Evolutionary conservation across 1,140 invertebrate genomes (phyloP), one percentile per base, ranked within the genome.

Genomic region (Parapsyche elsis): DNA sequence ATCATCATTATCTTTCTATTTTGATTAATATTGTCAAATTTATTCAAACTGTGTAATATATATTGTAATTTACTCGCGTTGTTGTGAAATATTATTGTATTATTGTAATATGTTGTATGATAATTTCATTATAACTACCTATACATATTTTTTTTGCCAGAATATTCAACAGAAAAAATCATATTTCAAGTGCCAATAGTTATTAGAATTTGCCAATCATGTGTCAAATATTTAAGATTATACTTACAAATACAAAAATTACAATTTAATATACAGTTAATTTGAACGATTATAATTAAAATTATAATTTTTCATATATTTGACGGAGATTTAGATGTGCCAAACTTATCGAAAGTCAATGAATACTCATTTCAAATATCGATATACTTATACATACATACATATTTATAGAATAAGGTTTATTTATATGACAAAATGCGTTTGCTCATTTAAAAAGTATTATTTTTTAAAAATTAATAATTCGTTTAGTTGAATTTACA

Each of bases 281-380:
- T 38, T 7, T 38, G n/a, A n/a, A n/a, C n/a, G n/a, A 4, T 38
- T 38, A 4, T 38, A 38, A 30, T 67, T 2, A 23, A 67, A 67
- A 67, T 21, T 38, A 7, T 38, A 4, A 38, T 38, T 38, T 30
- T 71, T 71, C 24, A 24, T 71, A n/a, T 23, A 23, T 16, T 23
- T 12, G 67, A 71, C 24, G 23, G 26, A 71, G 10, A 71, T 49
- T 73, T 46, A 46, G 24, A 67, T 23, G 64, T 67, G 64, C 64
- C 64, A 67, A 67, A 67, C 24, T 67, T 23, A 67, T 67, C n/a
- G 23, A 67, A 67, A 67, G 24, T 67, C 64, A 67, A 67, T 67
- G 24, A 67, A 67, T 67, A 67, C 64, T 67, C 64, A 30, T 67
- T 67, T 24, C 10, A 67, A 67, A 10, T 21, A 53, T 21, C 59